Evolutionary conservation across 2,888 invertebrate genomes (phyloP).

Genomic region (Pterostichus madidus): DNA sequence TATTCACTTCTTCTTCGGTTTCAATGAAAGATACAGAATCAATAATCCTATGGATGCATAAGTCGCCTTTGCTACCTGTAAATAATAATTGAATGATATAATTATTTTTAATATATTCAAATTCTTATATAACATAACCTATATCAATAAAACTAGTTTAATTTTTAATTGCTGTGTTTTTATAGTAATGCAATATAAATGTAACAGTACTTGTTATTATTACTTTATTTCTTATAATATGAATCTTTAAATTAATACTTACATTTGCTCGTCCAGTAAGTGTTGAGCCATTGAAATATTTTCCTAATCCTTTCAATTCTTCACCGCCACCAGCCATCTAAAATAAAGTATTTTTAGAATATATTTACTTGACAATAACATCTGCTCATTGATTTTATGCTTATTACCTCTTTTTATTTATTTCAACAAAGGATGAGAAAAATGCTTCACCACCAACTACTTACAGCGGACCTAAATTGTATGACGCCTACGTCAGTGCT

Average conservation of each 20-base stretch:
- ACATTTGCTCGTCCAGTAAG: conserved; percentile 86
- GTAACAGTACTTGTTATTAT: neutral
- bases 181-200: neutral
- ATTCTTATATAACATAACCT: conserved; percentile 36
- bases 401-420: conserved; percentile 47
- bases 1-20: conserved; percentile 78
- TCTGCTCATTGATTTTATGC: neutral
- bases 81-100: conserved; percentile 69
- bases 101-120: neutral
- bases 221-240: conserved; percentile 16
- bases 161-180: neutral
- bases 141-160: neutral
- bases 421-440: conserved; percentile 20
- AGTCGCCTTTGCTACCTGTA: conserved; percentile 85
- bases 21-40: conserved; percentile 81
- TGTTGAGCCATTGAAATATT: conserved; percentile 85
- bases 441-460: neutral
- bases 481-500: too few species aligned
- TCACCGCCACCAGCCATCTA: conserved; percentile 78
- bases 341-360: neutral
- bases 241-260: conserved; percentile 74
- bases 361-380: neutral
- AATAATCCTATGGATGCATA: conserved; percentile 82
- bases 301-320: conserved; percentile 84
- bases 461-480: too few species aligned